Conservation (phyloP, 2,113 vertebrate genomes). For the Gnathonemus longibarbis region DNA sequence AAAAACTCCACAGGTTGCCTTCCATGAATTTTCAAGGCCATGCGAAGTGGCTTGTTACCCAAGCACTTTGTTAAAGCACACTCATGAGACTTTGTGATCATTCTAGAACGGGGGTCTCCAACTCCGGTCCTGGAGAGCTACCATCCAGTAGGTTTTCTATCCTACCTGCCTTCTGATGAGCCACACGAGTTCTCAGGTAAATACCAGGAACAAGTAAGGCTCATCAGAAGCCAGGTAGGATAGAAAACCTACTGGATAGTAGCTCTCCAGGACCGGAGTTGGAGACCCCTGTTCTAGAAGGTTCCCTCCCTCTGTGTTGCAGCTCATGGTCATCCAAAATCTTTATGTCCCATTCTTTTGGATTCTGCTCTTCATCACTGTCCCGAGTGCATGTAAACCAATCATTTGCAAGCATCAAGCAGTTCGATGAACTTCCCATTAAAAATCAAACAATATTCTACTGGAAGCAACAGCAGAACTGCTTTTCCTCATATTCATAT, state of each 20-base stretch:
- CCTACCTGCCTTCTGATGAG: too few species aligned
- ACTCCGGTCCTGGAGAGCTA: too few species aligned
- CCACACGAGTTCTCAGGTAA: too few species aligned
- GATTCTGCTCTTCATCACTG: background rate
- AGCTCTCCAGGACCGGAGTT: too few species aligned
- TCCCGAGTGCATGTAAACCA: background rate
- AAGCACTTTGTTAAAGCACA: background rate
- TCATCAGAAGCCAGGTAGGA: too few species aligned
- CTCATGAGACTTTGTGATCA: background rate
- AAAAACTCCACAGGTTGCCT: background rate
- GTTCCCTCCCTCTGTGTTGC: background rate
- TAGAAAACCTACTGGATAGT: too few species aligned
- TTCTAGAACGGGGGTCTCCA: background rate
- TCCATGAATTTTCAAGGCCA: background rate
- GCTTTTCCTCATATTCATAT: background rate
- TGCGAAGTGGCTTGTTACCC: background rate
- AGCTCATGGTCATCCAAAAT: background rate
- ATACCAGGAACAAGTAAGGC: too few species aligned
- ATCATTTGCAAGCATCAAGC: background rate
- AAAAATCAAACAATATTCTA: background rate
- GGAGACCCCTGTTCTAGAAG: background rate
- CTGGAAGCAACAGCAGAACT: background rate
- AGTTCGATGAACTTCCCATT: background rate
- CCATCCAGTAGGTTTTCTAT: too few species aligned
- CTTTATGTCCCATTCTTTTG: background rate